Evolutionary conservation across 2,888 invertebrate species (phyloP), one percentile per base, ranked within the genome.

Genomic region (Drosophila stalkeri): DNA sequence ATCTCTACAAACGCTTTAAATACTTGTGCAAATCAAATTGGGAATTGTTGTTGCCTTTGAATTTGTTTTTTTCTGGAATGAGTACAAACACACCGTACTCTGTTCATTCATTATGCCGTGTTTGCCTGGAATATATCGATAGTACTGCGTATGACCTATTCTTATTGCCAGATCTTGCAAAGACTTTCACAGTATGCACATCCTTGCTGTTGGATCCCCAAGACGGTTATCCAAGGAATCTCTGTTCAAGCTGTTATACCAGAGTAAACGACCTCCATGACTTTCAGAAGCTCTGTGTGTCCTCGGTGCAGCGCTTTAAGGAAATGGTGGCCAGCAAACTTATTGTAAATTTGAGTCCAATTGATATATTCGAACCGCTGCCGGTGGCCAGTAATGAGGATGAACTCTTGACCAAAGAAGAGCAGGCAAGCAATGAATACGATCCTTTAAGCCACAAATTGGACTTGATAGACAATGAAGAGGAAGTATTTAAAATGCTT

Each of bases 401-500:
- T 2, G 75, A 72, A 3, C 47, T 69, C 18, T 11, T 60, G 31
- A 41, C 55, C 6, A 85, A 90, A 20, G 83, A 89, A 56, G 89
- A 87, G 31, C 80, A 81, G 23, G 44, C 64, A 5, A 80, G 71
- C 57, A 88, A 72, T 60, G 91, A 81, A 20, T 77, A 64, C 12
- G 77, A 91, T 77, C 91, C 91, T 14, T 56, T 86, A 6, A 91
- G 85, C 59, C 82, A 90, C 46, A 91, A 92, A 61, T 63, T 86
- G 60, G 92, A 91, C 44, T 59, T 91, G 37, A 80, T 91, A 47
- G 90, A 80, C 16, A 92, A 91, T 59, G 92, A 91, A 46, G 91
- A 91, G 31, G 92, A 91, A 46, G 91, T 91, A 1, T 91, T 91
- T 37, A 92, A 92, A 64, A 77, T 91, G 88, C 60, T 91, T 20